Base-by-base conservation (phyloP, 1,140 invertebrate genomes). In the Anastrepha obliqua region DNA sequence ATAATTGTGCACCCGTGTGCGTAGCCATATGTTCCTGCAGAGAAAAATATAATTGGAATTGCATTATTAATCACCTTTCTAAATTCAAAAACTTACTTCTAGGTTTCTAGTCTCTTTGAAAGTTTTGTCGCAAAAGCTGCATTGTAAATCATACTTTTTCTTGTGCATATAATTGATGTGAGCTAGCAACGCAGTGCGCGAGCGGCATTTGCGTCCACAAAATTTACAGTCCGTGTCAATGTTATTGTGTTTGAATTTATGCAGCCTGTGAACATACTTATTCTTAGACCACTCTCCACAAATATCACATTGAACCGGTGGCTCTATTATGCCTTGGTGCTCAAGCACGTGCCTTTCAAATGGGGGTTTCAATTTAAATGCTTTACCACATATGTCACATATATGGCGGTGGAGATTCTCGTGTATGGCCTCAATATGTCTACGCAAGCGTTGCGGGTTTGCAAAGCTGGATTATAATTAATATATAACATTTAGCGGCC, bases 1-100 rank as follows among this genome's bases (percentile, higher is more conserved):
- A 93, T 1, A 93, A 89, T 86, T 92, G 91, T 60, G 92, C 89
- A 8, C 93, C 93, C 2, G 93, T 93, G n/a, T 93, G 93, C 42
- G 91, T 93, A 47, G 92, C 91, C 91, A 93, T 92, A 86, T 93
- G 93, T 89, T 93, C 92, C 85, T 92, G 60, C 0, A 86, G 44
- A 51, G 44, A 60, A 42, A 86, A 60, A 51, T n/a, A 85, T 20
- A 67, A 58, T n/a, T 64, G 29, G 29, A 29, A 29, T 29, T 29
- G 29, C 29, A 88, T n/a, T 44, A 74, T 47, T 11, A 74, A 44
- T 90, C 89, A 92, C 90, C 11, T 91, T 15, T 47, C 64, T 13
- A 29, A 17, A 78, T n/a, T 1, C 42, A 74, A 55, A 81, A 90
- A 89, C 87, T 88, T 90, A 90, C 92, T 89, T 93, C 85, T 55